These are phyloP conservation scores for Poecilobothrus nobilitatus DNA, from an alignment of 2,888 invertebrate genomes.

Conservation along the genomic window DNA sequence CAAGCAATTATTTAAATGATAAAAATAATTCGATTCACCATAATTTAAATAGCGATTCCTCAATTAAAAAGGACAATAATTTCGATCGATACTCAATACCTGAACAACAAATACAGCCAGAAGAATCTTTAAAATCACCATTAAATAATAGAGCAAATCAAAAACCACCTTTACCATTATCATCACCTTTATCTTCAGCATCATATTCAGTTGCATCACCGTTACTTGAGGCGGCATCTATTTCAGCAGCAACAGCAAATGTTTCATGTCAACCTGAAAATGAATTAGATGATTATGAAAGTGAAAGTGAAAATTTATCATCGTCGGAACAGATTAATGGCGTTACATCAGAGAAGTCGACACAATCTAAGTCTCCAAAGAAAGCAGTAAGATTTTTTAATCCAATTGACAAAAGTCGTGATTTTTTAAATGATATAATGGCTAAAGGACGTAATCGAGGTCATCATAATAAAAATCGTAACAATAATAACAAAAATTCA, in stretches of 20 bases:
- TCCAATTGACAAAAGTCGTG: conserved; percentile 35
- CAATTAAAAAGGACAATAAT: neutral
- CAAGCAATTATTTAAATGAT: neutral
- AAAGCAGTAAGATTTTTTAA: conserved; percentile 26
- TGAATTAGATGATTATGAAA: neutral
- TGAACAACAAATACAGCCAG: conserved; percentile 14
- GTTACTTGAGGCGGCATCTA: neutral
- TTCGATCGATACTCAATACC: conserved; percentile 1
- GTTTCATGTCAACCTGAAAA: neutral
- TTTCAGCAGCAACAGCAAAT: conserved; percentile 2
- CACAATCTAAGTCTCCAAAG: neutral
- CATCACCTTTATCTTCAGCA: conserved; percentile 9
- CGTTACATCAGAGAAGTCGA: neutral
- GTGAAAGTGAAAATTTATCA: neutral
- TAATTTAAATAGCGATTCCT: neutral
- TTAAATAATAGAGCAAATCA: conserved; percentile 11
- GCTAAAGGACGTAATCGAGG: conserved; percentile 43
- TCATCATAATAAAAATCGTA: conserved; percentile 29
- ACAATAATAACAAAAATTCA: conserved; percentile 18
- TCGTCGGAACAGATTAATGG: neutral
- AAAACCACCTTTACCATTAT: neutral
- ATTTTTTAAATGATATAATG: conserved; percentile 39
- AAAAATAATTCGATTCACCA: neutral
- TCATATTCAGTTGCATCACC: neutral
- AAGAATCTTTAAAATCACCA: conserved; percentile 15